Base-by-base conservation (phyloP, 2,113 vertebrate genomes). In the Pygoscelis adeliae region DNA sequence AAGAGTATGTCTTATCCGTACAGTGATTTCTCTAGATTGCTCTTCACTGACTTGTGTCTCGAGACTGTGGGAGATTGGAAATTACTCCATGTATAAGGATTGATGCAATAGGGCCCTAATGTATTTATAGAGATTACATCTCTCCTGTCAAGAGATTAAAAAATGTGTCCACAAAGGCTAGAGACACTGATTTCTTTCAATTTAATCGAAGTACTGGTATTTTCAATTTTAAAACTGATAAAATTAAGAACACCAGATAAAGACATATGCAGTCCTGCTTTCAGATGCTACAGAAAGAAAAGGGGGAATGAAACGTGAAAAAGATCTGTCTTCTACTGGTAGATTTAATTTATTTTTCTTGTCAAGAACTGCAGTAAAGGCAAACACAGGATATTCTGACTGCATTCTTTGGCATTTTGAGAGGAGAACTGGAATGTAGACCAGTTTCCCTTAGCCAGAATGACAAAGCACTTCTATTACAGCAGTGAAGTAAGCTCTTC, bases 391-490 rank as follows among this genome's bases (percentile, higher is more conserved):
- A 47, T 83, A 79, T 66, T 93, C 80, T 83, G 74, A 95, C 66
- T 90, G 32, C 59, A 82, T 87, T 89, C 90, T 91, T 93, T 79
- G 78, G 82, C 92, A 69, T 81, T 90, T 79, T 83, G 56, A 95
- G 50, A 90, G n/a, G 67, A 74, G 83, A 94, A 69, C 22, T 72
- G 44, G 69, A 90, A 76, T 27, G 65, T 2, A 95, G 69, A 61
- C 26, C 36, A 91, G 61, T 94, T 95, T 92, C 49, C 91, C 74
- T 97, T 97, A 95, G 69, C 87, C 36, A 97, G 83, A 82, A 90
- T 97, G 94, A 97, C 95, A 95, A 95, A 97, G 95, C 94, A 92
- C 42, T 95, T 90, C 62, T 82, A 7, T 32, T 29, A 42, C 46
- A 90, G 27, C 69, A 55, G 21, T 46, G 65, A 82, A 59, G 63